Percentiles rank a stretch among this genome's conserved stretches.
phyloP scores from a whole-genome alignment of 1,140 invertebrate species.

The Drosophila carrolli region DNA sequence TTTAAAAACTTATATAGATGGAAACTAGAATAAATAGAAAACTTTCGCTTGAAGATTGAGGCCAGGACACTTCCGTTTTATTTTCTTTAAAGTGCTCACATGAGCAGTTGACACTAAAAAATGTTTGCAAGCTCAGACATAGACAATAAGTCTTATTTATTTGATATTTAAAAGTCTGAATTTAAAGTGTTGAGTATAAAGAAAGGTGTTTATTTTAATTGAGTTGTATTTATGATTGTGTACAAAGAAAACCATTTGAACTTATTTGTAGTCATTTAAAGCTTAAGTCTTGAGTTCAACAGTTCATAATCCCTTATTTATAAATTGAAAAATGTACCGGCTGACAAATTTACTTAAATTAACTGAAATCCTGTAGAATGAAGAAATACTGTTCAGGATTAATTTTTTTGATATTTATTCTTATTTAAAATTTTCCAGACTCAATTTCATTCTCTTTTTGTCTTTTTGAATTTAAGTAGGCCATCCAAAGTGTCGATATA shows the following conservation, averaged over 20 bases:
- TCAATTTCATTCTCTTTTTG: slow-evolving; percentile 11
- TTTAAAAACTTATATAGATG: slow-evolving; percentile 34
- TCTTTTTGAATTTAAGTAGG: slow-evolving; percentile 62
- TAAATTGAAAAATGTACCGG: not conserved
- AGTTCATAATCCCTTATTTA: not conserved
- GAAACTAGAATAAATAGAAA: slow-evolving; percentile 34
- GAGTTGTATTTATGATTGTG: not conserved
- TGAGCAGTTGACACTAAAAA: not conserved
- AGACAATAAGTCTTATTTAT: not conserved
- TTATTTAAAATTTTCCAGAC: not conserved
- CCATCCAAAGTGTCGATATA: slow-evolving; percentile 58
- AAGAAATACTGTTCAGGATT: not conserved
- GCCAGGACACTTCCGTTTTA: slow-evolving; percentile 10
- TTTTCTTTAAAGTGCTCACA: slow-evolving; percentile 10
- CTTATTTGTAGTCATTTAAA: not conserved
- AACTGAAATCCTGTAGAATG: not conserved
- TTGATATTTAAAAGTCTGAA: not conserved
- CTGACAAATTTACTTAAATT: not conserved
- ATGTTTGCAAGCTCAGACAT: too few species aligned
- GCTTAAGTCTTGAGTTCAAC: not conserved
- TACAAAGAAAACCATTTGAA: not conserved
- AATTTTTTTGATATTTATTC: slow-evolving; percentile 7
- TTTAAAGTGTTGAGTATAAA: not conserved
- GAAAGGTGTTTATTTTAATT: not conserved
- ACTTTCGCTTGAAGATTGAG: slow-evolving; percentile 30